Evolutionary conservation across 1,140 invertebrate genomes (phyloP).

Genomic region (Zaprionus africanus): DNA sequence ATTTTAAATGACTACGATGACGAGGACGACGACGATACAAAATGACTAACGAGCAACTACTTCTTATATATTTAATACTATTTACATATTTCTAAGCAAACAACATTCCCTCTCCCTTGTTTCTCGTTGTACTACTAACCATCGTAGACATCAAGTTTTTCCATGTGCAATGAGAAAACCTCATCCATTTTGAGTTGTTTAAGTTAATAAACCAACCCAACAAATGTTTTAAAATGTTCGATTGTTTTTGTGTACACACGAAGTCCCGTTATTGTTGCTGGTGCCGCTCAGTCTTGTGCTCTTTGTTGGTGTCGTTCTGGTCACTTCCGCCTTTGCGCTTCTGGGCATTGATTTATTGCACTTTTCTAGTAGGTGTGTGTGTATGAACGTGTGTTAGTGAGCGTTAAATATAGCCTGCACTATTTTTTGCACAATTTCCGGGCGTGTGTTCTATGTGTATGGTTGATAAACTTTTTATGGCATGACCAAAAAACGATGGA

Average conservation of each 20-base stretch:
- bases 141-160: conserved; percentile 74
- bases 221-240: conserved; percentile 43
- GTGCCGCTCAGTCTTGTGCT: conserved; percentile 52
- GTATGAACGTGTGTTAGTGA: conserved; percentile 15
- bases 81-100: conserved; percentile 66
- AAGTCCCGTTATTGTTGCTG: conserved; percentile 22
- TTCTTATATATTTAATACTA: conserved; percentile 68
- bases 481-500: neutral
- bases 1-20: conserved; percentile 61
- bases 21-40: conserved; percentile 10
- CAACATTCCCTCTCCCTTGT: neutral
- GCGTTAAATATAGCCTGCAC: conserved; percentile 41
- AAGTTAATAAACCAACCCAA: conserved; percentile 35
- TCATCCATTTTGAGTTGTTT: conserved; percentile 69
- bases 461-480: neutral
- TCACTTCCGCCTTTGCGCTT: conserved; percentile 44
- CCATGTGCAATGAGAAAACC: conserved; percentile 75
- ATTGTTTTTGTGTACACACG: conserved; percentile 8
- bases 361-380: conserved; percentile 41
- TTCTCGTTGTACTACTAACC: conserved; percentile 50
- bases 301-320: conserved; percentile 57
- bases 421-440: conserved; percentile 15
- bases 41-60: conserved; percentile 70
- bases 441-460: conserved; percentile 2
- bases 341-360: conserved; percentile 72